Evolutionary conservation across 2,113 vertebrate species (phyloP).

Genomic region (Paedocypris sp.): DNA sequence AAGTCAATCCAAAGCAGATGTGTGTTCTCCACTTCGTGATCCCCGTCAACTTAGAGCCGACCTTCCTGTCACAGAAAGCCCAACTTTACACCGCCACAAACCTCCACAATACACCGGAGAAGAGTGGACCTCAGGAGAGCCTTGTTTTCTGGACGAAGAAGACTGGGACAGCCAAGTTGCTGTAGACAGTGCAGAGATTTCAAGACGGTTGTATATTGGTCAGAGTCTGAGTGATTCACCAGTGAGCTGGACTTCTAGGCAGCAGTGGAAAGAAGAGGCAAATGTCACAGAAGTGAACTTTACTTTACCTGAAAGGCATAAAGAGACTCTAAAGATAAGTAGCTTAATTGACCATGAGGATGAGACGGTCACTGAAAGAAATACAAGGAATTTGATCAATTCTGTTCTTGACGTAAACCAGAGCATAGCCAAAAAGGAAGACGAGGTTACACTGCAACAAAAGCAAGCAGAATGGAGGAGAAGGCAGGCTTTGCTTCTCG

Average conservation of each 20-base stretch:
- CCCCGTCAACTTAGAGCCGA: constrained; percentile 48
- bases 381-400: neutral
- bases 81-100: constrained; percentile 54
- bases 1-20: constrained; percentile 45
- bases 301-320: neutral
- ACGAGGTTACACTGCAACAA: constrained; percentile 28
- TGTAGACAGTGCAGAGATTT: constrained; percentile 45
- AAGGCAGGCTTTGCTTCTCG: constrained; percentile 58
- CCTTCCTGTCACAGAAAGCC: constrained; percentile 47
- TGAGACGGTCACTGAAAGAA: neutral
- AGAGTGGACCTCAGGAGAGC: constrained; percentile 30
- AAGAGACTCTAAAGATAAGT: neutral
- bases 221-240: constrained; percentile 50
- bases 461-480: constrained; percentile 55
- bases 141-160: constrained; percentile 35
- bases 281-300: constrained; percentile 16
- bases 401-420: neutral
- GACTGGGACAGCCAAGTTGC: constrained; percentile 29
- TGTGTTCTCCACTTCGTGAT: constrained; percentile 57
- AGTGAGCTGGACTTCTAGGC: constrained; percentile 56
- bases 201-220: constrained; percentile 47
- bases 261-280: constrained; percentile 44
- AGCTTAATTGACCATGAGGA: neutral
- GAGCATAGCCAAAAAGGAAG: neutral
- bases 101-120: constrained; percentile 51